These are phyloP conservation scores for Hermaeophaga mercurialis DNA, from an alignment of 2,888 invertebrate genomes.

Conservation along the genomic window DNA sequence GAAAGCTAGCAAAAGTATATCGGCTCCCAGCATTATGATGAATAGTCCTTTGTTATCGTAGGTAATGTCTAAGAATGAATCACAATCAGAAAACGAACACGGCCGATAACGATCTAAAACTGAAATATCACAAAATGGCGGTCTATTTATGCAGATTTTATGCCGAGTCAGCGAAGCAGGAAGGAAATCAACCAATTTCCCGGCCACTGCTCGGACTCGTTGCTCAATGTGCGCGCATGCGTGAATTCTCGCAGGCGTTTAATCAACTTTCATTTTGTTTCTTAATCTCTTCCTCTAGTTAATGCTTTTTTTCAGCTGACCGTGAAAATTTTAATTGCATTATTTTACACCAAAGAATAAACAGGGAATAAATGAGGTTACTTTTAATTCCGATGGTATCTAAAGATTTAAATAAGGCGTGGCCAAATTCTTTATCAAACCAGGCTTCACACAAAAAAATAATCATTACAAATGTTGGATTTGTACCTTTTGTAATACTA, in stretches of 20 bases:
- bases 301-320: background rate
- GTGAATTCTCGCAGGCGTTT: constrained; percentile 46
- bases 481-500: too few relatives aligned
- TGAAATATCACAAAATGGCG: constrained; percentile 52
- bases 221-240: constrained; percentile 51
- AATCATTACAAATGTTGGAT: too few relatives aligned
- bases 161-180: constrained; percentile 44
- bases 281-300: background rate
- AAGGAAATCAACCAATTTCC: constrained; percentile 56
- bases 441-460: too few relatives aligned
- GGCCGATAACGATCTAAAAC: constrained; percentile 40
- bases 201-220: constrained; percentile 48
- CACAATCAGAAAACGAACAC: constrained; percentile 38
- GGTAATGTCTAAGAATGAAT: constrained; percentile 47
- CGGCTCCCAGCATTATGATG: constrained; percentile 39
- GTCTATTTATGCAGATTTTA: constrained; percentile 48
- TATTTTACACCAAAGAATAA: background rate
- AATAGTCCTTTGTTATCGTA: constrained; percentile 49
- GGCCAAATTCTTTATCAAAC: too few relatives aligned
- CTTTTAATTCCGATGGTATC: too few relatives aligned
- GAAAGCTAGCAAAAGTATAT: constrained; percentile 21
- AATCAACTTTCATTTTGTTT: constrained; percentile 33
- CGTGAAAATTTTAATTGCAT: constrained; percentile 5
- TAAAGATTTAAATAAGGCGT: too few relatives aligned
- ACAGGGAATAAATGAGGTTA: background rate